These are phyloP conservation scores for Apamea monoglypha DNA, from an alignment of 2,888 invertebrate genomes.

Conservation along the genomic window DNA sequence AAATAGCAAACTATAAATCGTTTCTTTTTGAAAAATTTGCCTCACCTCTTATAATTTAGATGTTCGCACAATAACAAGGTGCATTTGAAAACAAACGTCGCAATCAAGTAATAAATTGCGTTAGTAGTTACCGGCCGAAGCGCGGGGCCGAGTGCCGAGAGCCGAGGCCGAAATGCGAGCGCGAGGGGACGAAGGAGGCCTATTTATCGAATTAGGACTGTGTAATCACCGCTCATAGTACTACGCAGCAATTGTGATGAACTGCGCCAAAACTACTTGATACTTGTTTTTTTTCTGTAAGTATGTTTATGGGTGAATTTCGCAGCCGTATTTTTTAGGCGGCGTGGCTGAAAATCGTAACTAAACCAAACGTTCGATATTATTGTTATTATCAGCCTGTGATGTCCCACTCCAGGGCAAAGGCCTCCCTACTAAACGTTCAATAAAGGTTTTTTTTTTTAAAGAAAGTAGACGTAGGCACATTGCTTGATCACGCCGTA, in stretches of 20 bases:
- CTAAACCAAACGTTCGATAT: too few relatives aligned
- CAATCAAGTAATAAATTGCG: constrained; percentile 85
- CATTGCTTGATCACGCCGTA: too few relatives aligned
- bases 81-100: constrained; percentile 79
- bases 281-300: constrained; percentile 54
- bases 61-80: constrained; percentile 46
- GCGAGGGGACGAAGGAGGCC: constrained; percentile 70
- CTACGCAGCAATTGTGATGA: constrained; percentile 73
- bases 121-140: constrained; percentile 72
- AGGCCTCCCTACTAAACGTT: too few relatives aligned
- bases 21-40: not conserved
- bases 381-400: too few relatives aligned
- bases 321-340: too few relatives aligned
- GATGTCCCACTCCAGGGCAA: too few relatives aligned
- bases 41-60: constrained; percentile 21
- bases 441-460: too few relatives aligned
- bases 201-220: constrained; percentile 86
- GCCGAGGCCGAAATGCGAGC: constrained; percentile 51
- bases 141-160: constrained; percentile 57
- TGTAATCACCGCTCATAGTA: constrained; percentile 84
- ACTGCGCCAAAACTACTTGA: constrained; percentile 63
- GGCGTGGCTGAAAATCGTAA: too few relatives aligned
- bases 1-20: not conserved
- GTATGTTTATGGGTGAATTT: not conserved
- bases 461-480: too few relatives aligned